Evolutionary conservation across 2,888 invertebrate genomes (phyloP).

Genomic region (Protodeltote pygarga): DNA sequence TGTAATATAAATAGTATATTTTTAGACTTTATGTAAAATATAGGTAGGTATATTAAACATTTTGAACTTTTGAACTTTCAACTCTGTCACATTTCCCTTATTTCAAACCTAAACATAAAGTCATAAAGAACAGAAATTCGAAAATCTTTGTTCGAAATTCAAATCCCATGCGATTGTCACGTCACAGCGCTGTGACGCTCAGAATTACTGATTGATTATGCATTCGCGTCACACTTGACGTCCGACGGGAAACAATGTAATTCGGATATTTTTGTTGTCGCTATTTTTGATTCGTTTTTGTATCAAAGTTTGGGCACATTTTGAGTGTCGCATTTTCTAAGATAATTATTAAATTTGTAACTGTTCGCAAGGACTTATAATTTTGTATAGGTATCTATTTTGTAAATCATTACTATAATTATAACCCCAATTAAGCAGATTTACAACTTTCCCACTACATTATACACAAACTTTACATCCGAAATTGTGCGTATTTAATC

Average conservation of each 20-base stretch:
- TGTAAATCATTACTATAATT: not conserved
- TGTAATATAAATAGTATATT: no score
- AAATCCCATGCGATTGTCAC: slow-evolving; percentile 77
- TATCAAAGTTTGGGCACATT: not conserved
- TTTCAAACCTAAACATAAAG: slow-evolving; percentile 3
- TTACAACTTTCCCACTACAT: slow-evolving; percentile 10
- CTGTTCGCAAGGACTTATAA: no score
- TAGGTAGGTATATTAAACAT: not conserved
- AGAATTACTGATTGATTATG: slow-evolving; percentile 85
- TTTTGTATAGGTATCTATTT: no score
- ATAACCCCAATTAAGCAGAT: not conserved
- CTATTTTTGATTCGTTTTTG: slow-evolving; percentile 15
- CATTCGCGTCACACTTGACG: slow-evolving; percentile 79
- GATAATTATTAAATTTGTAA: not conserved
- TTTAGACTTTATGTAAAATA: no score
- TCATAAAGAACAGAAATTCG: slow-evolving; percentile 55
- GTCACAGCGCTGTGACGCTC: slow-evolving; percentile 72
- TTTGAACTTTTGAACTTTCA: not conserved
- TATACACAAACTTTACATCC: slow-evolving; percentile 16
- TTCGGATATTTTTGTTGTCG: slow-evolving; percentile 36
- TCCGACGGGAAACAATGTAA: slow-evolving; percentile 67
- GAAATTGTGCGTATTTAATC: slow-evolving; percentile 47
- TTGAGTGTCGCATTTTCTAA: not conserved
- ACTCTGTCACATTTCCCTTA: not conserved
- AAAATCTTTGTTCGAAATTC: slow-evolving; percentile 77